phyloP scores from a whole-genome alignment of 64 coral and sea anemone genomes.

The Pocillopora damicornis region DNA sequence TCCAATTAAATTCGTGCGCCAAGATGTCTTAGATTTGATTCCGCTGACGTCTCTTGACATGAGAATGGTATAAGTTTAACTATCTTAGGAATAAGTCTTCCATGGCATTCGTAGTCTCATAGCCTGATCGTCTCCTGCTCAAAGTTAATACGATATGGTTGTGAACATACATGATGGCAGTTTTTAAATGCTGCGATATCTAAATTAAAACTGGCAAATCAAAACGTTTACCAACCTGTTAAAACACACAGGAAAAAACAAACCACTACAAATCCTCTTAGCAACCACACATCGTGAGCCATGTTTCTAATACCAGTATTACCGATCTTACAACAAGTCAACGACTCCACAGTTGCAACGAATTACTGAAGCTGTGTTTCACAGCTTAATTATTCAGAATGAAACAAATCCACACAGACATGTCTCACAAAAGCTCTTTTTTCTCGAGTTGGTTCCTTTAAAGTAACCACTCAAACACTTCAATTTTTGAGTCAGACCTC shows the following conservation, averaged over 20 bases:
- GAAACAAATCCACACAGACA: neutral
- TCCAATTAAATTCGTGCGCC: too few species aligned
- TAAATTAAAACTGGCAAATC: neutral
- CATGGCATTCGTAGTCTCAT: too few species aligned
- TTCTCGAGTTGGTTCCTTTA: neutral
- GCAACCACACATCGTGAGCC: constrained; percentile 44
- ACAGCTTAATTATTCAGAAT: neutral
- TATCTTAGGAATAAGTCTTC: too few species aligned
- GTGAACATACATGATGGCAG: neutral
- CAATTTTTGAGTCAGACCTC: neutral
- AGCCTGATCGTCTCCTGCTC: too few species aligned
- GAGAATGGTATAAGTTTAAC: too few species aligned
- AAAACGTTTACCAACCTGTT: constrained; percentile 3
- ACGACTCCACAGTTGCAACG: constrained; percentile 26
- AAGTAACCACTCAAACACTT: neutral
- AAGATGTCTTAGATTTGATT: too few species aligned
- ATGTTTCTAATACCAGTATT: constrained; percentile 11
- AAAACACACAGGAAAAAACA: constrained; percentile 1
- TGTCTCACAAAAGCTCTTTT: neutral
- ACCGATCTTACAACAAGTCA: constrained; percentile 11
- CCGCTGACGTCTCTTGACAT: too few species aligned
- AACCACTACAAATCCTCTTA: neutral
- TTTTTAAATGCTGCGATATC: neutral
- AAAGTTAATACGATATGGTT: too few species aligned
- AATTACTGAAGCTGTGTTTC: neutral